A percentile compares a stretch with the other conserved stretches of the same genome.
These are phyloP conservation scores for Stegodyphus mimosarum DNA, from an alignment of 1,140 invertebrate species.

Conservation along the genomic window DNA sequence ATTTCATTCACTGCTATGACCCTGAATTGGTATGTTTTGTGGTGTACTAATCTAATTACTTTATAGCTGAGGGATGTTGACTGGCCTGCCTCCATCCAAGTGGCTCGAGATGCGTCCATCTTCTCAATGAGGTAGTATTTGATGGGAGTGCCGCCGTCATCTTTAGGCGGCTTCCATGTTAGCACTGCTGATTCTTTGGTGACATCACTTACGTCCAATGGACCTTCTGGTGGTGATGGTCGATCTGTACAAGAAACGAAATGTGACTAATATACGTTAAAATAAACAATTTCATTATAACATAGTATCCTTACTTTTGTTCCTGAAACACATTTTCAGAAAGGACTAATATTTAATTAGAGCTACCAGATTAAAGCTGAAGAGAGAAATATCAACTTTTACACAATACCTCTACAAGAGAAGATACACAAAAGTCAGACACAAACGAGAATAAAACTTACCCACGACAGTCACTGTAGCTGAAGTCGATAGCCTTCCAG, in stretches of 20 bases:
- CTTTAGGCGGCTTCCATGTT: conserved; percentile 83
- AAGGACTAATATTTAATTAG: no score
- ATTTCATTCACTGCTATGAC: conserved; percentile 92
- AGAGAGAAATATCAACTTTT: no score
- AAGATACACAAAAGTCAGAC: background rate
- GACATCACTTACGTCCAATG: conserved; percentile 84
- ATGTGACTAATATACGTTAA: background rate
- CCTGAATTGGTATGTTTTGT: conserved; percentile 92
- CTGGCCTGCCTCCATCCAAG: conserved; percentile 94
- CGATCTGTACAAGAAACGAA: conserved; percentile 73
- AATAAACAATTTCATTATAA: no score
- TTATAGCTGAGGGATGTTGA: conserved; percentile 84
- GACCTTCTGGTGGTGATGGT: conserved; percentile 87
- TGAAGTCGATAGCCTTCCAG: conserved; percentile 82
- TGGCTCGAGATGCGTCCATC: conserved; percentile 93
- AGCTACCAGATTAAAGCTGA: no score
- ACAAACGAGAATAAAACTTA: conserved; percentile 62
- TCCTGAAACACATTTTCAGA: no score
- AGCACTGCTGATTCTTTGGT: conserved; percentile 91
- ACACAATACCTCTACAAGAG: background rate
- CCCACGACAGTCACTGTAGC: conserved; percentile 88
- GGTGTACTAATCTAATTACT: conserved; percentile 86
- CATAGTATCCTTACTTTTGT: no score
- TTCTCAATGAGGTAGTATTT: conserved; percentile 97
- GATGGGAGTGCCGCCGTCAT: conserved; percentile 93